These are phyloP conservation scores for Thelaira solivaga DNA, from an alignment of 2,888 invertebrate genomes.

Conservation along the genomic window DNA sequence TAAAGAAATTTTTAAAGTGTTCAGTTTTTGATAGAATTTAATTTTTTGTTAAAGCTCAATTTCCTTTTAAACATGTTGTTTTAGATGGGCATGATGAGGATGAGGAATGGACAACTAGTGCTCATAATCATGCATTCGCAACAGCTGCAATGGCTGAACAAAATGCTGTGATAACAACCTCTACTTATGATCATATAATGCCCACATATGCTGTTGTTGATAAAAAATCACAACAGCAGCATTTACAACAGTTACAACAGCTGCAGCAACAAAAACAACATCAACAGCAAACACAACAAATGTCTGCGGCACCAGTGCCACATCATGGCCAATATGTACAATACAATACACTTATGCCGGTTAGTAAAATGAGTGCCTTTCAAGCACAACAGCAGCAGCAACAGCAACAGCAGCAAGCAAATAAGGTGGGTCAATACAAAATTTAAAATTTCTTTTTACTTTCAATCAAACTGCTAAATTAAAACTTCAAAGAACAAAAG, in stretches of 20 bases:
- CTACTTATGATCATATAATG: slow-evolving; percentile 74
- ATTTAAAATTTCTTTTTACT: too few relatives aligned
- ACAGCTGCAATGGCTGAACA: slow-evolving; percentile 77
- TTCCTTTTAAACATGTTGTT: background rate
- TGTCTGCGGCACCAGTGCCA: slow-evolving; percentile 64
- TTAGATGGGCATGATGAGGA: slow-evolving; percentile 76
- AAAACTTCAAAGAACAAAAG: too few relatives aligned
- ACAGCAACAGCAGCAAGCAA: slow-evolving; percentile 69
- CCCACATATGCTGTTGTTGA: slow-evolving; percentile 76
- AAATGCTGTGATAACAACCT: slow-evolving; percentile 75
- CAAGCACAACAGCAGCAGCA: slow-evolving; percentile 67
- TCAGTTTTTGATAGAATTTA: too few relatives aligned
- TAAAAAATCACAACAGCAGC: slow-evolving; percentile 70
- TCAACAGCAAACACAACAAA: slow-evolving; percentile 63
- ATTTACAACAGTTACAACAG: slow-evolving; percentile 65
- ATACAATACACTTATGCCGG: slow-evolving; percentile 76
- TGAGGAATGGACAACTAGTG: slow-evolving; percentile 77
- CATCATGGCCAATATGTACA: slow-evolving; percentile 75
- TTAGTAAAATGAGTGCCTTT: slow-evolving; percentile 75
- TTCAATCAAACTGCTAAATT: too few relatives aligned
- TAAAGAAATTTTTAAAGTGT: too few relatives aligned
- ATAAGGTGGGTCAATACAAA: slow-evolving; percentile 70
- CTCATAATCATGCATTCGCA: slow-evolving; percentile 75
- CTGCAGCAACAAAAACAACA: slow-evolving; percentile 65
- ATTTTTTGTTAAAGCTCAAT: too few relatives aligned